These are phyloP conservation scores for Eclectus roratus DNA, from an alignment of 2,113 vertebrate genomes.

Conservation along the genomic window DNA sequence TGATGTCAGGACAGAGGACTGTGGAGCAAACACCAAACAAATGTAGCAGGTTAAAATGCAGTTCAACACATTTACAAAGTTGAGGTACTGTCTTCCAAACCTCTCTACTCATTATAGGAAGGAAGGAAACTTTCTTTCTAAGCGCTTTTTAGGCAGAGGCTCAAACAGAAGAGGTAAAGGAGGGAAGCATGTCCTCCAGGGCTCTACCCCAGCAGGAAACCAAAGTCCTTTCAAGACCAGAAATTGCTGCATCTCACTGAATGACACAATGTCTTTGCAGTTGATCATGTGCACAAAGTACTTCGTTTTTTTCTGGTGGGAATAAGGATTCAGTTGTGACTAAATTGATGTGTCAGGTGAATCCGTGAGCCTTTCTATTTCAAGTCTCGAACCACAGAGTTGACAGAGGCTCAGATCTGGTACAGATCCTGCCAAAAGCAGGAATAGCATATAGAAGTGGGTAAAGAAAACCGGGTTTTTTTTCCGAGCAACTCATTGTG, in stretches of 20 bases:
- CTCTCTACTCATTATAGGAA: not conserved
- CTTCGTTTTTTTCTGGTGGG: rapidly evolving
- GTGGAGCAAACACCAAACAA: not conserved
- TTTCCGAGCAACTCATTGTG: not conserved
- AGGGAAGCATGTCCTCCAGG: not conserved
- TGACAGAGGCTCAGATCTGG: not conserved
- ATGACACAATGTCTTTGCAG: not conserved
- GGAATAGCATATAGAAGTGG: not conserved
- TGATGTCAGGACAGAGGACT: not conserved
- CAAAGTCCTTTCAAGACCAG: not conserved
- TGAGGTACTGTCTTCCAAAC: not conserved
- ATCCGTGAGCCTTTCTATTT: not conserved
- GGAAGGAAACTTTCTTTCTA: not conserved
- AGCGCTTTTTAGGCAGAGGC: not conserved
- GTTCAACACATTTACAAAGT: not conserved
- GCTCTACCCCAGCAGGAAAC: not conserved
- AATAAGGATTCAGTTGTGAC: not conserved
- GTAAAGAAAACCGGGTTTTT: not conserved
- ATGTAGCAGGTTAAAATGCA: not conserved
- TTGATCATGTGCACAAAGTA: not conserved
- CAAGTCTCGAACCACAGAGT: not conserved
- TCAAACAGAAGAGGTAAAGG: not conserved
- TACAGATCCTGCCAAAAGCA: not conserved
- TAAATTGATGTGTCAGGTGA: not conserved
- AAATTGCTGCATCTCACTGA: not conserved